Percentiles rank a stretch among this genome's conserved stretches.
These are phyloP conservation scores for Heliangelus exortis DNA, from an alignment of 2,797 vertebrate species.

Conservation along the genomic window DNA sequence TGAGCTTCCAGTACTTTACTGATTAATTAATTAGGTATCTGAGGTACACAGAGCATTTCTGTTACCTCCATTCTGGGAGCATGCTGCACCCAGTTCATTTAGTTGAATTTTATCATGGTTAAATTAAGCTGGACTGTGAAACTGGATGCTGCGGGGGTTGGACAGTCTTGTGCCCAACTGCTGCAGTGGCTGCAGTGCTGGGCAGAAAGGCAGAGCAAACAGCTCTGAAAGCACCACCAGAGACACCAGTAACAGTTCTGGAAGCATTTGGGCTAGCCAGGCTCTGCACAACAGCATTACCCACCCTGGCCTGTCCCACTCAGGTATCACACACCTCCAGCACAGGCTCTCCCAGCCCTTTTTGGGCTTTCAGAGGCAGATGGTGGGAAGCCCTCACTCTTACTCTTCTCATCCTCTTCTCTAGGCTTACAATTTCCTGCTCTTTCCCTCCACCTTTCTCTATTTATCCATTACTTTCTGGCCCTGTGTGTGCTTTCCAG, in stretches of 20 bases:
- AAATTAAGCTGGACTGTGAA: not conserved
- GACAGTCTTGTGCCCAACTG: rapidly evolving
- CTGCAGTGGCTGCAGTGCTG: not conserved
- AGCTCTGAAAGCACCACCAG: not conserved
- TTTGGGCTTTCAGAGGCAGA: not conserved
- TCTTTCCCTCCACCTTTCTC: not conserved
- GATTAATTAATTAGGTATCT: not conserved
- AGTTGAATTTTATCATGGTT: not conserved
- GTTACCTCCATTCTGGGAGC: not conserved
- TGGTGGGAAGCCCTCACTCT: not conserved
- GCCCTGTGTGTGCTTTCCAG: not conserved
- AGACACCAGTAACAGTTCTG: not conserved
- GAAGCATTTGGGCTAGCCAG: not conserved
- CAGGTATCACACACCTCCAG: not conserved
- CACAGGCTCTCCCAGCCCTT: not conserved
- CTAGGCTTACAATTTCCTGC: not conserved
- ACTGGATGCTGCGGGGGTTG: not conserved
- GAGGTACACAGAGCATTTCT: not conserved
- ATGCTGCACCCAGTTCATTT: not conserved
- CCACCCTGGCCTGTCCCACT: not conserved
- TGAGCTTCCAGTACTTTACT: not conserved
- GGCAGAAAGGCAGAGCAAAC: not conserved
- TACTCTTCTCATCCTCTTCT: not conserved
- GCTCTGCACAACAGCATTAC: not conserved
- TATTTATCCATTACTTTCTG: not conserved